Evolutionary conservation across 2,888 invertebrate genomes (phyloP).

Genomic region (Phragmatobia fuliginosa): DNA sequence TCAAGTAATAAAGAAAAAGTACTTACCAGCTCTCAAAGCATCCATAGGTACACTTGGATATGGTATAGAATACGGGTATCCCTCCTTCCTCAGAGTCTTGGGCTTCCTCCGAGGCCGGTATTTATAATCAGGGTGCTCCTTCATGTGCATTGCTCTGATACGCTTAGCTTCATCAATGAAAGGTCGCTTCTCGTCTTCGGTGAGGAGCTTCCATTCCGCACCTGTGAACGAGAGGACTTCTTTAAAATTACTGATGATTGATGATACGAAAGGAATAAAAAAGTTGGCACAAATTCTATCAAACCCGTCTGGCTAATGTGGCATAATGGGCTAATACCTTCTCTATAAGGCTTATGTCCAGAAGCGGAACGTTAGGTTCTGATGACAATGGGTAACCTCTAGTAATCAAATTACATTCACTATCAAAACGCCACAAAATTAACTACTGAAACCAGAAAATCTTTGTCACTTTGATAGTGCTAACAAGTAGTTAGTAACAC

Average conservation of each 20-base stretch:
- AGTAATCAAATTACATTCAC: too few relatives aligned
- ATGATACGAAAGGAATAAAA: too few relatives aligned
- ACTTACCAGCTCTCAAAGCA: conserved; percentile 93
- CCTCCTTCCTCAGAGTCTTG: conserved; percentile 95
- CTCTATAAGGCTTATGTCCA: too few relatives aligned
- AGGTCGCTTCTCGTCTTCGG: conserved; percentile 97
- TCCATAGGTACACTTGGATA: conserved; percentile 97
- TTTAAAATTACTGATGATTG: not conserved
- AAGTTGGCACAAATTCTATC: too few relatives aligned
- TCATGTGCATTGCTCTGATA: conserved; percentile 97
- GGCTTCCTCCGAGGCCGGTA: conserved; percentile 96
- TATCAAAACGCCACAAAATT: too few relatives aligned
- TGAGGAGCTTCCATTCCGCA: conserved; percentile 98
- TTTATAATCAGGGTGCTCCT: conserved; percentile 97
- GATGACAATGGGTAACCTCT: too few relatives aligned
- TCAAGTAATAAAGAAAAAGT: not conserved
- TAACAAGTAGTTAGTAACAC: too few relatives aligned
- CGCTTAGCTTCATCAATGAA: conserved; percentile 99
- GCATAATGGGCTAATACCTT: too few relatives aligned
- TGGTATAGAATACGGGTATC: conserved; percentile 96
- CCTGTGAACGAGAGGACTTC: conserved; percentile 80
- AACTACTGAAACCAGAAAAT: too few relatives aligned
- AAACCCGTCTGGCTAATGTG: too few relatives aligned
- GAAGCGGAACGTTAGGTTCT: too few relatives aligned
- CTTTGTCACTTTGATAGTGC: too few relatives aligned